Percentiles rank a stretch among this genome's conserved stretches.
These are phyloP conservation scores for Myrmecobius fasciatus DNA, from an alignment of 2,113 vertebrate genomes.

Conservation along the genomic window DNA sequence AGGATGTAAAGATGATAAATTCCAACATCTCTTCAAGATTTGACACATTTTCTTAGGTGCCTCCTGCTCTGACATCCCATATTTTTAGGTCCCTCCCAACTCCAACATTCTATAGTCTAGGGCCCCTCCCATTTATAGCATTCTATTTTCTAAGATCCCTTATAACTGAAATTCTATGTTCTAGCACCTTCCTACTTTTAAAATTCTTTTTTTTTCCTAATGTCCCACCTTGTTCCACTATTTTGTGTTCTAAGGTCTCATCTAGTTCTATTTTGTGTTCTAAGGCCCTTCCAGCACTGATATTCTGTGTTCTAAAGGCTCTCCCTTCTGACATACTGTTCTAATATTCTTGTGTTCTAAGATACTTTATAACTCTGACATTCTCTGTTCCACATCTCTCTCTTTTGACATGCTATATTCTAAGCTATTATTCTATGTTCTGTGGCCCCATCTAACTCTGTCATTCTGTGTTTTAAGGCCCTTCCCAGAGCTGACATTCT, in stretches of 20 bases:
- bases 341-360: background rate
- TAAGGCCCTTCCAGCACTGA: background rate
- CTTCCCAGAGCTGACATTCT: background rate
- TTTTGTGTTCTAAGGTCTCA: background rate
- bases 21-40: background rate
- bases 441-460: background rate
- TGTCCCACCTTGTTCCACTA: too few relatives aligned
- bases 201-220: too few relatives aligned
- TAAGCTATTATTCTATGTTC: background rate
- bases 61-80: background rate
- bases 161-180: too few relatives aligned
- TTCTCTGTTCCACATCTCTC: background rate
- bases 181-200: too few relatives aligned
- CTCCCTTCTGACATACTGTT: too few relatives aligned
- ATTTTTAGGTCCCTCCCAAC: background rate
- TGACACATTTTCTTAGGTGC: too few relatives aligned
- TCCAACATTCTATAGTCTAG: background rate
- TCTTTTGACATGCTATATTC: background rate
- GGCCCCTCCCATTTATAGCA: too few relatives aligned
- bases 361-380: too few relatives aligned
- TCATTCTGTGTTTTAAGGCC: background rate
- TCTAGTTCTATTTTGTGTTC: background rate
- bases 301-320: background rate
- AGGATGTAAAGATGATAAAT: background rate
- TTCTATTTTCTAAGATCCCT: too few relatives aligned